Evolutionary conservation across 2,113 vertebrate species (phyloP), one percentile per base, ranked within the genome.

Genomic region (Pithys albifrons): DNA sequence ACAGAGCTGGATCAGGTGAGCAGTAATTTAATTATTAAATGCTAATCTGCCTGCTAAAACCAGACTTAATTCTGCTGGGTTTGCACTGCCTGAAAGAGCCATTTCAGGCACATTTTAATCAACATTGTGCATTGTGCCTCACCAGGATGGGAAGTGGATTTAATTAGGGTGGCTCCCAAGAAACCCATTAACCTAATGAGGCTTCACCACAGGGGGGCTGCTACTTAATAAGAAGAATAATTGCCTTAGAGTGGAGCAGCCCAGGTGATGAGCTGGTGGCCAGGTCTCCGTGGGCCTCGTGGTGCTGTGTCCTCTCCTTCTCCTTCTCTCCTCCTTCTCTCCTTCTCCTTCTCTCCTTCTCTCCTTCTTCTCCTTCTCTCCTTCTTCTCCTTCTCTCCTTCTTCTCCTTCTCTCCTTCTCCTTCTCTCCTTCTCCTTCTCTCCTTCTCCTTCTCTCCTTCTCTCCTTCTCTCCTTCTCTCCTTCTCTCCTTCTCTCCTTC

Each of bases 111-210:
- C 49, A 4, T 74, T 96, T 92, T 55, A 85, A 91, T 86, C 85
- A 83, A 81, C 8, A 77, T 93, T 72, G 85, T 71, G 62, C 52
- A 27, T 93, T 95, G 88, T 80, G 59, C 81, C 80, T 89, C 87
- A 45, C 69, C 93, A 43, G 28, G 89, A 92, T 92, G 92, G 89
- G 92, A 97, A 97, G 96, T 92, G 87, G 70, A 71, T 94, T 97
- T 97, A 96, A 97, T 96, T 98, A 97, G 92, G 81, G 85, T 91
- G 90, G 96, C 96, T 98, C 98, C 96, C 98, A 97, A 97, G 97
- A 89, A 98, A 95, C 96, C 96, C 95, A 96, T 98, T 98, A 97
- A 92, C 79, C 93, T 98, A 98, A 98, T 98, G 96, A 98, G 80
- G 88, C 96, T 96, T 96, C 97, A 88, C 59, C 2, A 95, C 41